Evolutionary conservation across 2,888 invertebrate genomes (phyloP), one percentile per base, ranked within the genome.

Genomic region (Cylloceria caligata): DNA sequence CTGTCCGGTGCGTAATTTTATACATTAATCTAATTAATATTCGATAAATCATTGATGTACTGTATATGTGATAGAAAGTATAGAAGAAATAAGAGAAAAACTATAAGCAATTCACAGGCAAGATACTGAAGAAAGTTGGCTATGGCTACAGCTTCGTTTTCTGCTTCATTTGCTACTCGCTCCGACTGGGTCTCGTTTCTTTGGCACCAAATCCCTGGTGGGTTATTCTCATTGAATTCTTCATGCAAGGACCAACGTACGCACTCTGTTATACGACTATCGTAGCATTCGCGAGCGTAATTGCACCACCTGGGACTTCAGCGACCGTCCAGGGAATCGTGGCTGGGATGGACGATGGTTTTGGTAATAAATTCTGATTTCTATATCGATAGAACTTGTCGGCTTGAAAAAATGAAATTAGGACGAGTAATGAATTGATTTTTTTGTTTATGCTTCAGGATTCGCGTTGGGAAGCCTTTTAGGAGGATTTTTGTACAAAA

Each of bases 311-410:
- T 0, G 96, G 97, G 0, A 96, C 97, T 77, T 96, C 97, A 3
- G 97, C 97, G 6, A 97, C 97, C 0, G 96, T 97, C 78, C 97
- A 98, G 91, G 97, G 97, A 0, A 94, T 97, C 34, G 96, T 97
- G 45, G 97, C 97, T 0, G 97, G 97, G n/a, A 96, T 97, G 95
- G 97, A 97, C 89, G 97, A 97, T 89, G 97, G 97, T 0, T 93
- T 97, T 34, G 96, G 96, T 96, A 89, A 92, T 93, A 65, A n/a
- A 71, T 45, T 36, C 1, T 11, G 11, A 16, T 52, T 30, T 5
- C 11, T 2, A 52, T 13, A 11, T 27, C 2, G 3, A 13, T 7
- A 45, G 2, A 45, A 3, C 3, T 16, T 2, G 45, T 13, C 7
- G n/a, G 24, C 30, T 2, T 27, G 30, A 6, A 27, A 5, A 39